Conservation (phyloP, 2,113 vertebrate species). For the Eptesicus fuscus region DNA sequence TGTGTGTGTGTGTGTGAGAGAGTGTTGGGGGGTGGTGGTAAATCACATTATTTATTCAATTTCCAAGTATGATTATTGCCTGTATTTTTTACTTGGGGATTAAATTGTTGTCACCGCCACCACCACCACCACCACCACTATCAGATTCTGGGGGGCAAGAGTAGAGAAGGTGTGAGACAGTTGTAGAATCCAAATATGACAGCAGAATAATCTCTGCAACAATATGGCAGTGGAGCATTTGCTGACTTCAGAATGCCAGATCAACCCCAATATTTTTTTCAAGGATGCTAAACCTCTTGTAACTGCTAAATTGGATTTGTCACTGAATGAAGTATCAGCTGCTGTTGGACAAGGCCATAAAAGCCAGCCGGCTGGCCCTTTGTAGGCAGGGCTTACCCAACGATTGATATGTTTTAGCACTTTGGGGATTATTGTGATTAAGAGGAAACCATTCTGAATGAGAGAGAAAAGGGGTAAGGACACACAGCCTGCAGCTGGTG, state of each 20-base stretch:
- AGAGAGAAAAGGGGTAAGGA: slow-evolving; percentile 83
- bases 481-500: slow-evolving; percentile 86
- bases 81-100: slow-evolving; percentile 73
- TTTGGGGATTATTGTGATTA: slow-evolving; percentile 93
- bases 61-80: slow-evolving; percentile 48
- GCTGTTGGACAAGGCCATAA: slow-evolving; percentile 88
- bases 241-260: slow-evolving; percentile 81
- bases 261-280: slow-evolving; percentile 87
- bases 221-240: slow-evolving; percentile 78
- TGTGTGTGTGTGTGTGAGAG: neutral
- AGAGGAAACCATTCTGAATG: slow-evolving; percentile 87
- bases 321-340: slow-evolving; percentile 92
- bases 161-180: neutral
- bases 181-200: slow-evolving; percentile 73
- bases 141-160: neutral
- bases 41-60: slow-evolving; percentile 48
- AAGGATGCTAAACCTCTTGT: slow-evolving; percentile 87
- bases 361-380: slow-evolving; percentile 86
- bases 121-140: too few species aligned
- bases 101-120: slow-evolving; percentile 38
- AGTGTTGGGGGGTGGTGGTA: neutral
- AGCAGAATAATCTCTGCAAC: slow-evolving; percentile 63
- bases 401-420: slow-evolving; percentile 91
- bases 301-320: slow-evolving; percentile 94
- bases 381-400: slow-evolving; percentile 89